Conservation (phyloP, 2,797 vertebrate species). For the Ctenopoma multispine region DNA sequence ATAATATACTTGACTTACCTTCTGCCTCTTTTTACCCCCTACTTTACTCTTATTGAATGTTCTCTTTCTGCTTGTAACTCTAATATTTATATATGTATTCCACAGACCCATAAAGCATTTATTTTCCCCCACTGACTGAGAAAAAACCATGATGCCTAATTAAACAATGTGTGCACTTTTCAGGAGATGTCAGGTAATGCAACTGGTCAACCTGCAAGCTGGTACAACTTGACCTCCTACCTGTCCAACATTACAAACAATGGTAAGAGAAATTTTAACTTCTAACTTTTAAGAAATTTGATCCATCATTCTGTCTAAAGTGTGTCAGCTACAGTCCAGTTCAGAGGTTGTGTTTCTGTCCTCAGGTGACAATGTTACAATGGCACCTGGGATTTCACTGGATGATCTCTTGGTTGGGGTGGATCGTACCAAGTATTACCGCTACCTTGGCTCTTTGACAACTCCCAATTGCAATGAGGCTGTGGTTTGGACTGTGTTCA, state of each 20-base stretch:
- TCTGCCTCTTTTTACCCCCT: no score
- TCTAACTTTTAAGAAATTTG: background rate
- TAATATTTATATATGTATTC: no score
- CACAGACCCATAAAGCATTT: no score
- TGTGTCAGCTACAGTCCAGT: background rate
- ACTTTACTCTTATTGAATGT: no score
- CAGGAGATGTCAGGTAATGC: conserved; percentile 18
- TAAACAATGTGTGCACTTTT: background rate
- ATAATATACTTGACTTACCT: no score
- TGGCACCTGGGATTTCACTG: conserved; percentile 53
- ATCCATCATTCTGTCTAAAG: background rate
- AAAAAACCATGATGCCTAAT: background rate
- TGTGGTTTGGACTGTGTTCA: conserved; percentile 86
- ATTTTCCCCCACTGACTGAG: no score
- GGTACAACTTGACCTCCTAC: conserved; percentile 66
- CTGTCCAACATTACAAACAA: conserved; percentile 43
- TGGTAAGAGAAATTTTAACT: conserved; percentile 23
- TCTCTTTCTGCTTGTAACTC: no score
- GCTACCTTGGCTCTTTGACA: conserved; percentile 83
- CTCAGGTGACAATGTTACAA: background rate
- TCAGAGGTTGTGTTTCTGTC: conserved; percentile 2
- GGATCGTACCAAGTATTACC: conserved; percentile 71
- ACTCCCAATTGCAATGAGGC: conserved; percentile 75
- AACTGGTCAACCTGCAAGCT: conserved; percentile 48
- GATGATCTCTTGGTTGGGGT: conserved; percentile 74